A percentile compares a stretch with the other conserved stretches of the same genome.
Conservation (phyloP, 2,888 invertebrate genomes). For the Bruchidius siliquastri region DNA sequence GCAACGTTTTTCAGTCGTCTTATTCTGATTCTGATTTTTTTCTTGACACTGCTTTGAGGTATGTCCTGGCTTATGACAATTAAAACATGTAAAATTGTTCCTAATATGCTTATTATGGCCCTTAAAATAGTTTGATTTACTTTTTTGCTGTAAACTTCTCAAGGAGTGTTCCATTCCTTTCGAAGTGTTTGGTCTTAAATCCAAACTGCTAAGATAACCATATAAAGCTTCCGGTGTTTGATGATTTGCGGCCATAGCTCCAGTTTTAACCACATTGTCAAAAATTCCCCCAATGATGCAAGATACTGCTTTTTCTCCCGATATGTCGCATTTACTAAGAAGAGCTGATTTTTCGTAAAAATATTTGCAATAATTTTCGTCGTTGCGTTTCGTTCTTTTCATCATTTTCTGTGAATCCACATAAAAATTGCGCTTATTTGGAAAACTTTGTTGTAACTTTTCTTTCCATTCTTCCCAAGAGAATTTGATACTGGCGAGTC, state of each 20-base stretch:
- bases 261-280: constrained; percentile 17
- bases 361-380: constrained; percentile 20
- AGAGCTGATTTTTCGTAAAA: constrained; percentile 22
- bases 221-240: constrained; percentile 17
- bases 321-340: constrained; percentile 19
- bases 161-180: background rate
- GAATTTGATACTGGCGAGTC: constrained; percentile 17
- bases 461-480: constrained; percentile 23
- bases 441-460: constrained; percentile 17
- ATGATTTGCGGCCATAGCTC: constrained; percentile 15
- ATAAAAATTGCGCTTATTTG: constrained; percentile 14
- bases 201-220: constrained; percentile 12
- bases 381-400: constrained; percentile 14
- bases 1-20: background rate
- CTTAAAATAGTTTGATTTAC: background rate
- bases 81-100: background rate
- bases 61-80: constrained; percentile 1
- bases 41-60: background rate
- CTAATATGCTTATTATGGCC: background rate
- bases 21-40: background rate
- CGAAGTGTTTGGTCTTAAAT: constrained; percentile 2
- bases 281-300: constrained; percentile 23
- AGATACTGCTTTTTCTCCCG: constrained; percentile 19
- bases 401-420: constrained; percentile 16
- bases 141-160: background rate